Base-by-base conservation (phyloP, 2,113 vertebrate species). In the Lampris incognitus region DNA sequence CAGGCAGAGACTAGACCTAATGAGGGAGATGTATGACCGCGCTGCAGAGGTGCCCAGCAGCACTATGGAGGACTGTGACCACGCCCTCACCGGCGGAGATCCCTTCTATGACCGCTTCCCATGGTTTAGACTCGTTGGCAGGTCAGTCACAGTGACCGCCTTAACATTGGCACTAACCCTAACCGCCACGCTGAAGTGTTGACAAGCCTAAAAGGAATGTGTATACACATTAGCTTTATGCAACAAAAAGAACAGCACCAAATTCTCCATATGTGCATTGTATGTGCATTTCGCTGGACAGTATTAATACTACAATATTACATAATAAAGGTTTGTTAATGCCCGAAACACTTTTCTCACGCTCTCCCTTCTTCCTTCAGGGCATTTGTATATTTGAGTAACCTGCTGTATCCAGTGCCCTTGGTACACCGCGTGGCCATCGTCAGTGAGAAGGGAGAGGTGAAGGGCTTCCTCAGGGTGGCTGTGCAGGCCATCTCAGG, bases 61-160 rank as follows among this genome's bases (percentile, higher is more conserved):
- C 0, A 90, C 95, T 46, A 95, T 96, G 0, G 97, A 99, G 71
- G 97, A 99, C 91, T 98, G 97, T 1, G 97, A 99, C 92, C 97
- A 97, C 0, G 93, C 96, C 62, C 94, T 99, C 89, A 98, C 96
- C 0, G 97, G 97, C 0, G 98, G 98, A 2, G 98, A 99, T 72
- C 98, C 98, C 48, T 99, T 99, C 94, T 99, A 99, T 0, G 98
- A 99, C 86, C 97, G 98, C 72, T 99, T 99, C 86, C 98, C 98
- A 38, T 99, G 98, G 98, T 99, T 99, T 94, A 97, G 97, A 81
- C 94, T 99, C 76, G 98, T 99, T 0, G 98, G 98, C 93, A 96
- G 98, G 98, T 98, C 86, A 91, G 96, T 69, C 50, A 9, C 86
- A 91, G 96, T 69, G 46, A 9, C 7, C 3, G 9, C 4, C 42